Evolutionary conservation across 2,797 vertebrate species (phyloP).

Genomic region (Schizothorax lantsangensis): DNA sequence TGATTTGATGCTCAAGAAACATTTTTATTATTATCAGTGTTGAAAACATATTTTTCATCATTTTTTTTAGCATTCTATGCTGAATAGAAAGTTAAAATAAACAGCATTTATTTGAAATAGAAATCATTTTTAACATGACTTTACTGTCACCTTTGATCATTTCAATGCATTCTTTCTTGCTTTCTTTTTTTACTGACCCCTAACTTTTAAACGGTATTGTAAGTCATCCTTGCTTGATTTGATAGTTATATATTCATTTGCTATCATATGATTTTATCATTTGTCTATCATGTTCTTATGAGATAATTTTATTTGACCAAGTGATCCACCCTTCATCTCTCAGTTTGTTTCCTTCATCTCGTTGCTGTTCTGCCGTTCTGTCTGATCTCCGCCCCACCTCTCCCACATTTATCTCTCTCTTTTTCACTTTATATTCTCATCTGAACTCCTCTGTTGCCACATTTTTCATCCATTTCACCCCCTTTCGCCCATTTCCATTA

Average conservation of each 20-base stretch:
- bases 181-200: neutral
- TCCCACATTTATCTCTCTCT: neutral
- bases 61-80: neutral
- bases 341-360: conserved; percentile 35
- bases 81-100: neutral
- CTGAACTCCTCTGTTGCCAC: neutral
- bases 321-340: conserved; percentile 21
- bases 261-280: conserved; percentile 11
- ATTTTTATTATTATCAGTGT: neutral
- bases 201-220: neutral
- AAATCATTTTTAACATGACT: neutral
- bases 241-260: conserved; percentile 10
- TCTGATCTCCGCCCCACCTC: conserved; percentile 18
- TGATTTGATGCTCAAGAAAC: neutral
- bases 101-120: neutral
- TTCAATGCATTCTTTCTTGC: neutral
- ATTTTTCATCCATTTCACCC: neutral
- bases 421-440: neutral
- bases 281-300: conserved; percentile 8
- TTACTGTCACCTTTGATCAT: neutral
- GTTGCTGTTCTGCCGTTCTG: conserved; percentile 20
- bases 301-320: conserved; percentile 6
- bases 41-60: neutral
- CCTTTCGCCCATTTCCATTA: neutral
- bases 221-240: neutral